phyloP scores from a whole-genome alignment of 92 coral and sea anemone genomes.

The Epizoanthus fatuus region DNA sequence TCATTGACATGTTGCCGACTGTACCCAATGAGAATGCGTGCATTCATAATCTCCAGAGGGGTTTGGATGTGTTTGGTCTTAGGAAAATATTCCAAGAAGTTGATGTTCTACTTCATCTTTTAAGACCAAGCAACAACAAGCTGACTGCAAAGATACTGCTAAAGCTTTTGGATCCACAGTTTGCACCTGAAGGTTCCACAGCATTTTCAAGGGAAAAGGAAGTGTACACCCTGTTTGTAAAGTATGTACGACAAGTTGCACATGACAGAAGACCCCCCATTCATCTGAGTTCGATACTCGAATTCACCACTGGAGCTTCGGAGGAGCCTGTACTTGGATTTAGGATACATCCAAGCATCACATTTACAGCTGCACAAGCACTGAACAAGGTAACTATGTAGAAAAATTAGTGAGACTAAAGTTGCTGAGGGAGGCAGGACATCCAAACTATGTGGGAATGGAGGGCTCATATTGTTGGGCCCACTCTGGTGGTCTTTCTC shows the following conservation, averaged over 20 bases:
- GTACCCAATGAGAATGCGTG: constrained; percentile 34
- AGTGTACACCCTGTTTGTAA: constrained; percentile 72
- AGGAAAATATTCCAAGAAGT: constrained; percentile 40
- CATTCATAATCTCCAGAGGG: constrained; percentile 60
- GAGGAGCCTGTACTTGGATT: constrained; percentile 85
- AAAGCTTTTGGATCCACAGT: constrained; percentile 58
- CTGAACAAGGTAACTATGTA: constrained; percentile 3
- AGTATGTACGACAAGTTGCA: constrained; percentile 77
- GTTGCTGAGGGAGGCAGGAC: too few species aligned
- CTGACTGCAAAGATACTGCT: constrained; percentile 73
- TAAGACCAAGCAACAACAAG: constrained; percentile 58
- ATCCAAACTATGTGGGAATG: too few species aligned
- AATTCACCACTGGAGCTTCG: constrained; percentile 63
- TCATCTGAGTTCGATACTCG: too few species aligned
- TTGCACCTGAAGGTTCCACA: constrained; percentile 74
- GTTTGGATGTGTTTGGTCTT: constrained; percentile 68
- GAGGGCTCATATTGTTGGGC: too few species aligned
- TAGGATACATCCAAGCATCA: constrained; percentile 64
- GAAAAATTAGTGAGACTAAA: too few species aligned
- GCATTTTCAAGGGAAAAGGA: constrained; percentile 66
- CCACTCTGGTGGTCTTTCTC: too few species aligned
- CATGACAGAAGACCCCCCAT: constrained; percentile 72
- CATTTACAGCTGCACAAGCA: constrained; percentile 37
- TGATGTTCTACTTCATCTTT: constrained; percentile 66
- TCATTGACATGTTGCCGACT: constrained; percentile 38